A percentile compares a stretch with the other conserved stretches of the same genome.
Conservation (phyloP, 1,140 invertebrate species). For the Tetragonula clypearis region DNA sequence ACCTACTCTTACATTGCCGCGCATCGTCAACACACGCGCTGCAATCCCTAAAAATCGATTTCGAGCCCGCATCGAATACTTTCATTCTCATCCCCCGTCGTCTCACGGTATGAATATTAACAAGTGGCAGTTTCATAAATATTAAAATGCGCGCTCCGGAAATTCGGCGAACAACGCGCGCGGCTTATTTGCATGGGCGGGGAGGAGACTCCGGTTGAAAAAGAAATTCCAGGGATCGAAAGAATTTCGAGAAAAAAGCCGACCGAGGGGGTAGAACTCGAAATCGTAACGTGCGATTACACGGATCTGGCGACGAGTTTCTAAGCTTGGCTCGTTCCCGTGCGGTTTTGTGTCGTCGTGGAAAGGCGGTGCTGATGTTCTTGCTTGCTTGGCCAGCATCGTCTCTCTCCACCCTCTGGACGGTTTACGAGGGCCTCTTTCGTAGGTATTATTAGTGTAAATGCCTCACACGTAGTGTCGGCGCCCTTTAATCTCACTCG, state of each 20-base stretch:
- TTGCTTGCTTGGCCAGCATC: background rate
- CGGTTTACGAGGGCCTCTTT: conserved; percentile 44
- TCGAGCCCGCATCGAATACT: background rate
- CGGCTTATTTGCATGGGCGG: background rate
- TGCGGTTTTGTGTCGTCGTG: conserved; percentile 22
- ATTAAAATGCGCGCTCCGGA: background rate
- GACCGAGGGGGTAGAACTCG: too few relatives aligned
- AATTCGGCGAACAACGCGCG: background rate
- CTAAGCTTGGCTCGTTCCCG: background rate
- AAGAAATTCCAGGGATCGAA: background rate
- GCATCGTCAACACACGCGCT: too few relatives aligned
- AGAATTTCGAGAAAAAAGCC: background rate
- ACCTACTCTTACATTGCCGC: too few relatives aligned
- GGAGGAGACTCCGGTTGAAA: background rate
- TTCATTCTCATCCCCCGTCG: too few relatives aligned
- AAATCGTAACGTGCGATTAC: background rate
- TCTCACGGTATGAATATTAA: background rate
- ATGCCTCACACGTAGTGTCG: conserved; percentile 72
- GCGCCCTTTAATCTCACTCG: conserved; percentile 72
- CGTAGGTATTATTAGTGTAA: conserved; percentile 72
- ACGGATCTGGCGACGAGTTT: background rate
- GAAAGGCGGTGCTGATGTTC: conserved; percentile 35
- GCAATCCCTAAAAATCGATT: background rate
- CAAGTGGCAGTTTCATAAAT: background rate
- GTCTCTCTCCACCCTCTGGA: conserved; percentile 51